Evolutionary conservation across 2,113 vertebrate species (phyloP), one percentile per base, ranked within the genome.

Genomic region (Struthidea cinerea): DNA sequence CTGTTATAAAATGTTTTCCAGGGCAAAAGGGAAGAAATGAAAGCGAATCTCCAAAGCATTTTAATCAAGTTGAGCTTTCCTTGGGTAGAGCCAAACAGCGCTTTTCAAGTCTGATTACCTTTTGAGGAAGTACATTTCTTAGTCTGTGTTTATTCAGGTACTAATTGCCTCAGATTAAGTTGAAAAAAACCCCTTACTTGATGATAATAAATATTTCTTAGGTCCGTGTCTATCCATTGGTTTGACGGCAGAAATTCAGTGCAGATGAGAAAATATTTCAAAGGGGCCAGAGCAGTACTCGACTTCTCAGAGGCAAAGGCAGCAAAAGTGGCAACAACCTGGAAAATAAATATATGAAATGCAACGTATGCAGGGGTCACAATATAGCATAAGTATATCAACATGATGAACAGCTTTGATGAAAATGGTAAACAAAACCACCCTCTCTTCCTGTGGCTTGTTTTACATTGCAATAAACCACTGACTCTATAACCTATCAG

Each of bases 401-500:
- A 67, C 56, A 76, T 93, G 87, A 92, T 89, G 95, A 97, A 96
- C 77, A 95, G 84, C 93, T 89, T 74, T 88, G 84, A 94, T 96
- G 85, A 91, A 90, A 96, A 85, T 57, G 86, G 78, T 88, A 94
- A 96, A 96, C 88, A 88, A 96, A 96, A 84, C 90, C 67, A 37
- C 86, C 90, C 84, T 81, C 89, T 94, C 84, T 97, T 96, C 93
- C 95, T 97, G 93, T 94, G 93, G 92, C 93, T 95, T 92, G 81
- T 84, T 92, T 97, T 96, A 90, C 84, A 91, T 73, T 70, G 73
- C 78, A 96, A 93, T 90, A 94, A 93, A 97, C 92, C 93, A 96
- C 93, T 80, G 79, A 93, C 88, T 96, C 96, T 95, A 95, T 91
- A 96, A 89, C 95, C 94, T 96, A 96, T 96, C 94, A 95, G 93